Conservation (phyloP, 2,888 invertebrate species). For the Drosophila dives region DNA sequence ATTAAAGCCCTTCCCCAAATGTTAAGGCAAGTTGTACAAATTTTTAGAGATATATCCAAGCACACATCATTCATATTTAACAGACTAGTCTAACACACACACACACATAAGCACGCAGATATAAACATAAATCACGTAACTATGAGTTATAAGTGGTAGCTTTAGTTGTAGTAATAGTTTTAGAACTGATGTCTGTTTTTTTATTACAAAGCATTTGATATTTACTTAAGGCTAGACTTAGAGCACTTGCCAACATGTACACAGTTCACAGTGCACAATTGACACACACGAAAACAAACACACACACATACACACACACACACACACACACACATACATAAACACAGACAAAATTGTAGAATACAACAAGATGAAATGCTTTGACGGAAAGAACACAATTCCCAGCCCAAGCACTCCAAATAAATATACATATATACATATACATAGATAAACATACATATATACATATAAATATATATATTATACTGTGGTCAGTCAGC, state of each 20-base stretch:
- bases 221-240: conserved; percentile 52
- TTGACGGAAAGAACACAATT: conserved; percentile 2
- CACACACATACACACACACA: neutral
- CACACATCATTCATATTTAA: conserved; percentile 32
- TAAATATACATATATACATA: neutral
- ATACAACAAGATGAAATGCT: conserved; percentile 9
- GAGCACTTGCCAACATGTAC: conserved; percentile 55
- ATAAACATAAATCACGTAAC: conserved; percentile 20
- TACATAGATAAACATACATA: conserved; percentile 9
- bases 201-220: conserved; percentile 16
- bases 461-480: neutral
- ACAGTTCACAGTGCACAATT: conserved; percentile 36
- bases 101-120: neutral
- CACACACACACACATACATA: neutral
- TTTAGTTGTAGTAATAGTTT: conserved; percentile 10
- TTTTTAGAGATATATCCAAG: conserved; percentile 24
- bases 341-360: neutral
- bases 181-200: conserved; percentile 12
- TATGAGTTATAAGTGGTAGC: conserved; percentile 31
- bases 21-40: conserved; percentile 1
- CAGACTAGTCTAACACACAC: conserved; percentile 34
- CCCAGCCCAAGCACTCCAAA: conserved; percentile 16
- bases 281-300: neutral
- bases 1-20: neutral
- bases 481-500: conserved; percentile 70